Conservation (phyloP, 2,113 vertebrate species). For the Caretta caretta region DNA sequence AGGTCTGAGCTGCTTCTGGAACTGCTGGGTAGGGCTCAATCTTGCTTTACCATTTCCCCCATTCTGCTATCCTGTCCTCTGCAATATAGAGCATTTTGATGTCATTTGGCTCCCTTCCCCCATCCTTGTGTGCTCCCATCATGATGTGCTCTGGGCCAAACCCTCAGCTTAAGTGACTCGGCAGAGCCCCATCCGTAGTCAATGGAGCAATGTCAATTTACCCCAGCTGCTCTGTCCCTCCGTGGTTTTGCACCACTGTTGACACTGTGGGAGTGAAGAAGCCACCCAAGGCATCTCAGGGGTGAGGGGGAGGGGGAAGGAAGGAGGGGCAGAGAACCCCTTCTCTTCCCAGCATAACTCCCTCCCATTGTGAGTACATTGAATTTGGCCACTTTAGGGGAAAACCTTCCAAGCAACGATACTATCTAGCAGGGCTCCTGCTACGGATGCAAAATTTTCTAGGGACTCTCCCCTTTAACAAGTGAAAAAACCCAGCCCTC, state of each 20-base stretch:
- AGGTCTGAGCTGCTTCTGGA: background rate
- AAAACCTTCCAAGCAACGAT: background rate
- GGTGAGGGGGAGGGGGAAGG: background rate
- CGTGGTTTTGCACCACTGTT: background rate
- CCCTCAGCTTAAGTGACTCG: too few relatives aligned
- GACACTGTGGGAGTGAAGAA: background rate
- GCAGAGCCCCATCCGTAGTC: background rate
- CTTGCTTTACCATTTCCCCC: background rate
- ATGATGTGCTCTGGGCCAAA: background rate
- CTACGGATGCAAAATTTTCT: background rate
- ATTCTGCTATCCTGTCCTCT: background rate
- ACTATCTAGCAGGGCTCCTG: background rate
- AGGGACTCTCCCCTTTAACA: background rate
- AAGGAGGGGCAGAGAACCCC: background rate
- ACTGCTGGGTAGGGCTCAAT: background rate
- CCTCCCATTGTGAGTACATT: background rate
- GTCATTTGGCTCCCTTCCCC: background rate
- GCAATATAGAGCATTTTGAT: background rate
- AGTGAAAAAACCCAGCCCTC: background rate
- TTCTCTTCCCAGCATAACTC: background rate
- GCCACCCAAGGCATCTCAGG: background rate
- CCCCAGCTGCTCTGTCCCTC: background rate
- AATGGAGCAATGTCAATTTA: background rate
- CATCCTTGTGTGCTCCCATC: background rate
- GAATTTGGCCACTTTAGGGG: fast-evolving